A percentile compares a stretch with the other conserved stretches of the same genome.
Evolutionary conservation across 2,797 vertebrate species (phyloP).

Genomic region (Channa striata): DNA sequence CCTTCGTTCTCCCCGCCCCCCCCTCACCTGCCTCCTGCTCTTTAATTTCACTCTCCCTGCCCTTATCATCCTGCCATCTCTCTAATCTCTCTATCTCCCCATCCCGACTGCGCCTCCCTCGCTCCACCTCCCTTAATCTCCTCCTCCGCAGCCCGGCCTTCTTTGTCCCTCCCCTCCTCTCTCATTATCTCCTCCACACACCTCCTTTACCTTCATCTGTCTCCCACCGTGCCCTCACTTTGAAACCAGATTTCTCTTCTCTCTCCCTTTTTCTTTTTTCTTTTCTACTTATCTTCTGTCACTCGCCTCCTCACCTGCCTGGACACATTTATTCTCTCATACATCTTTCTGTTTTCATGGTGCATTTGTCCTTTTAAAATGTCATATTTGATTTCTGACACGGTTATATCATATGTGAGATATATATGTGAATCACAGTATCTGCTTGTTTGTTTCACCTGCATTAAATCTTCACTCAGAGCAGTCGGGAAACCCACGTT

Average conservation of each 20-base stretch:
- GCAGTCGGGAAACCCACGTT: not conserved
- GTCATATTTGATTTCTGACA: conserved; percentile 36
- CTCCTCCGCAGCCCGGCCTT: conserved; percentile 44
- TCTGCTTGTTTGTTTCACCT: not conserved
- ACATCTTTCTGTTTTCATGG: conserved; percentile 42
- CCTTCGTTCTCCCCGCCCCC: conserved; percentile 19
- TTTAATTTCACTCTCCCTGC: conserved; percentile 66
- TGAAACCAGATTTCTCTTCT: conserved; percentile 63
- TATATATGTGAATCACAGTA: not conserved
- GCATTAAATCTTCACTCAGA: conserved; percentile 7
- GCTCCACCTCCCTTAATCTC: conserved; percentile 70
- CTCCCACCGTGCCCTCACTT: conserved; percentile 58
- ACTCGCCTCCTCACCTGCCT: conserved; percentile 44
- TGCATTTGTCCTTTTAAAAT: conserved; percentile 54
- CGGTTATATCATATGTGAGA: conserved; percentile 13
- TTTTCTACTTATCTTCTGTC: conserved; percentile 48
- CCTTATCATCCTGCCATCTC: conserved; percentile 68
- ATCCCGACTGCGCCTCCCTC: conserved; percentile 69
- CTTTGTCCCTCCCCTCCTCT: conserved; percentile 58
- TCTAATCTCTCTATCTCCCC: conserved; percentile 71
- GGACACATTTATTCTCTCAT: conserved; percentile 54
- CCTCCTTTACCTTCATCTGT: conserved; percentile 62
- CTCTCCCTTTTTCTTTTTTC: conserved; percentile 14
- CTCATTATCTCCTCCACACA: conserved; percentile 68
- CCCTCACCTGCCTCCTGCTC: conserved; percentile 53